These are phyloP conservation scores for Loris lydekkerianus DNA, from an alignment of 2,797 vertebrate genomes.

Conservation along the genomic window DNA sequence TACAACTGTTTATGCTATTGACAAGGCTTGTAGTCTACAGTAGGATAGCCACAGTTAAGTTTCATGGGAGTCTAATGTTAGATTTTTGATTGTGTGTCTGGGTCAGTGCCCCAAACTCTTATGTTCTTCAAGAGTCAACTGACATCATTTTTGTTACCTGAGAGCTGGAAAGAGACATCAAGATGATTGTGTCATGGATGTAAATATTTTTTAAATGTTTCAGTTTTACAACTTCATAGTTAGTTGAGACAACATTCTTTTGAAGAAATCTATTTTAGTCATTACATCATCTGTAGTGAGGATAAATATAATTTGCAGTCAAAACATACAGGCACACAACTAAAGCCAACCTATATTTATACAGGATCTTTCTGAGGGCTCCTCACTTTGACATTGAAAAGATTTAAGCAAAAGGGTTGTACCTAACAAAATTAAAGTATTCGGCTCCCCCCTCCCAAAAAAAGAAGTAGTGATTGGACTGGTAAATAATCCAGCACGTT, in stretches of 20 bases:
- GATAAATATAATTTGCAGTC: background rate
- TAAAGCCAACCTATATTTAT: background rate
- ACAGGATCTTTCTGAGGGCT: background rate
- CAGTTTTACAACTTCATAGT: background rate
- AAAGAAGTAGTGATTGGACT: background rate
- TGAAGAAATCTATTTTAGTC: background rate
- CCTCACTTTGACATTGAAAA: background rate
- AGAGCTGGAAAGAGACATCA: background rate
- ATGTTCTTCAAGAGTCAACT: background rate
- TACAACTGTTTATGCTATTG: background rate
- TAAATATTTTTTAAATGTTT: background rate
- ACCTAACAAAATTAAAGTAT: background rate
- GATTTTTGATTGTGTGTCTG: background rate
- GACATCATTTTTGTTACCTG: background rate
- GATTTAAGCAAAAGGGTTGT: background rate
- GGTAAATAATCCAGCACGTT: background rate
- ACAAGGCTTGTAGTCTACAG: background rate
- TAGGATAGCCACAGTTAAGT: background rate
- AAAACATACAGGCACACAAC: background rate
- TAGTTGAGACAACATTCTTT: background rate
- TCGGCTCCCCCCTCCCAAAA: background rate
- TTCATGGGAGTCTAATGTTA: background rate
- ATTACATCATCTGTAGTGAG: background rate
- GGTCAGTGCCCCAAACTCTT: background rate
- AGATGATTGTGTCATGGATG: background rate